phyloP scores from a whole-genome alignment of 1,140 invertebrate species.

The Micrasema longulum region DNA sequence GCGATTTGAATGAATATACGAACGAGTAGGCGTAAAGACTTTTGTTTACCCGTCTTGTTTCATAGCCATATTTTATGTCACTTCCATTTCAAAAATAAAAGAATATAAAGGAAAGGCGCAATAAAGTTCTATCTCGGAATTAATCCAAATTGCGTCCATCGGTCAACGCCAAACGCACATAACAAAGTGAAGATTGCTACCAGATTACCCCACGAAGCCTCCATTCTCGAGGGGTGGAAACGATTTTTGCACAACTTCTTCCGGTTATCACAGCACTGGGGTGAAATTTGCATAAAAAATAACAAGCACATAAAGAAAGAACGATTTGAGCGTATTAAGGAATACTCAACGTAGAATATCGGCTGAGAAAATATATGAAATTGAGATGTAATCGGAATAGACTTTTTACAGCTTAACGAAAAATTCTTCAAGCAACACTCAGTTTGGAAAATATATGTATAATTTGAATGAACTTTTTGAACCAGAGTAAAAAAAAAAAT shows the following conservation, averaged over 20 bases:
- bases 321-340: constrained; percentile 40
- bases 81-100: constrained; percentile 5
- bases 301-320: constrained; percentile 50
- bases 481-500: no score
- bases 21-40: background rate
- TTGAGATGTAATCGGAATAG: no score
- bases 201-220: constrained; percentile 32
- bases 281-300: constrained; percentile 53
- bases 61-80: constrained; percentile 17
- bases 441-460: no score
- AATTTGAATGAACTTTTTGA: no score
- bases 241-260: constrained; percentile 14
- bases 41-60: constrained; percentile 8
- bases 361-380: no score
- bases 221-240: background rate
- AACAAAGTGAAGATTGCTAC: constrained; percentile 37
- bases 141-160: constrained; percentile 45
- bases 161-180: constrained; percentile 50
- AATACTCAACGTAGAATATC: background rate
- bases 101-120: background rate
- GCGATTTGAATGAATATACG: background rate
- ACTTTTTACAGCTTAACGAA: no score
- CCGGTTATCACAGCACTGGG: constrained; percentile 28
- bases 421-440: no score
- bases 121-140: constrained; percentile 34